These are phyloP conservation scores for Lycophotia porphyrea DNA, from an alignment of 2,888 invertebrate genomes.

Conservation along the genomic window DNA sequence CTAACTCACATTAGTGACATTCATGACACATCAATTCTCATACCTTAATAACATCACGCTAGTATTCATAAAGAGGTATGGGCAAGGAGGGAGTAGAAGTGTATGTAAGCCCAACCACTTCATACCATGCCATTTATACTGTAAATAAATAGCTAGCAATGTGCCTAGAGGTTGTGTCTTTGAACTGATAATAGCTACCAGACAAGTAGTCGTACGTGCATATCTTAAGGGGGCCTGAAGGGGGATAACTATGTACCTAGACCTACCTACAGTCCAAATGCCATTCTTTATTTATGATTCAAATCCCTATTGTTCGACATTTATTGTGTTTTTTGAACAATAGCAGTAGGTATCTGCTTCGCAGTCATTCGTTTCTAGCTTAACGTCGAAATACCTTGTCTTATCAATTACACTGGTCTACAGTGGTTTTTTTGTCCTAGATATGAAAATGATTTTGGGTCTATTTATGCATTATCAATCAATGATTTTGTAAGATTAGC, in stretches of 20 bases:
- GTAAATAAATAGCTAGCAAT: not conserved
- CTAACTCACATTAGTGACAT: not conserved
- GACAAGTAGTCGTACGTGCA: not conserved
- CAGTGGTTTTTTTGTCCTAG: too few species aligned
- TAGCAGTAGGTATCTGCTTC: not conserved
- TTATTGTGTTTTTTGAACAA: slow-evolving; percentile 29
- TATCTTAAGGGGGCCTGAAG: not conserved
- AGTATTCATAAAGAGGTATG: not conserved
- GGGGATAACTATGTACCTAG: not conserved
- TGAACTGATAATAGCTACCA: not conserved
- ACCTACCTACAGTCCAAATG: not conserved
- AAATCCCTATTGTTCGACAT: slow-evolving; percentile 16
- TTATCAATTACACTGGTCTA: slow-evolving; percentile 23
- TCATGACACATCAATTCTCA: not conserved
- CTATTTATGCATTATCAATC: too few species aligned
- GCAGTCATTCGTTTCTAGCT: slow-evolving; percentile 22
- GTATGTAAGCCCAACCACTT: not conserved
- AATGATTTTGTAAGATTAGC: too few species aligned
- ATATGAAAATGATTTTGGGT: too few species aligned
- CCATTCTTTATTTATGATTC: not conserved
- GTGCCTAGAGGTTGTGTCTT: not conserved
- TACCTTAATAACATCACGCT: not conserved
- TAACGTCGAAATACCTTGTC: slow-evolving; percentile 2
- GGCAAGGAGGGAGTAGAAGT: not conserved
- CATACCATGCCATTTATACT: not conserved